Conservation (phyloP, 2,888 invertebrate species). For the Germaria angustata region DNA sequence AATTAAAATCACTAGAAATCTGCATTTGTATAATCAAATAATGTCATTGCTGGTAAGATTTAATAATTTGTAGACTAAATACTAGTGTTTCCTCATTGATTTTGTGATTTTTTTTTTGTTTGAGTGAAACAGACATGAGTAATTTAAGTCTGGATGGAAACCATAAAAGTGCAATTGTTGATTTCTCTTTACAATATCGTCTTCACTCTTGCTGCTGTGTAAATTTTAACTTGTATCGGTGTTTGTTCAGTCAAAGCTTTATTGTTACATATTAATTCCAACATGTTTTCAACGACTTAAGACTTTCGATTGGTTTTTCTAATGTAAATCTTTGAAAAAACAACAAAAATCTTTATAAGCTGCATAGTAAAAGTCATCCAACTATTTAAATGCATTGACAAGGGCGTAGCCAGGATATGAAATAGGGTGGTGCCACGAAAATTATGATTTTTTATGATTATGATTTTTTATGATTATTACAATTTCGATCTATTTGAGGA, state of each 20-base stretch:
- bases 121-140: constrained; percentile 29
- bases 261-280: constrained; percentile 29
- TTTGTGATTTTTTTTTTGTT: not conserved
- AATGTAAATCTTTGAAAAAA: constrained; percentile 13
- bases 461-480: too few relatives aligned
- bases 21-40: not conserved
- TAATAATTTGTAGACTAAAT: constrained; percentile 28
- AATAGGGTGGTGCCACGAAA: too few relatives aligned
- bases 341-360: not conserved
- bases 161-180: constrained; percentile 68
- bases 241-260: constrained; percentile 42
- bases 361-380: not conserved
- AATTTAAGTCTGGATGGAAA: constrained; percentile 69
- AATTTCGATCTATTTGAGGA: too few relatives aligned
- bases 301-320: constrained; percentile 10
- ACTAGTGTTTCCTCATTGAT: constrained; percentile 54
- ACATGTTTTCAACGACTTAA: constrained; percentile 45
- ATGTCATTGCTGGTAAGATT: not conserved
- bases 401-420: too few relatives aligned
- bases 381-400: too few relatives aligned
- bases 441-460: too few relatives aligned
- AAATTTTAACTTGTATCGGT: not conserved
- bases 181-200: constrained; percentile 52
- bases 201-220: not conserved
- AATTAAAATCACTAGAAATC: not conserved